Evolutionary conservation across 2,888 invertebrate genomes (phyloP), one percentile per base, ranked within the genome.

Genomic region (Synanthedon myopaeformis): DNA sequence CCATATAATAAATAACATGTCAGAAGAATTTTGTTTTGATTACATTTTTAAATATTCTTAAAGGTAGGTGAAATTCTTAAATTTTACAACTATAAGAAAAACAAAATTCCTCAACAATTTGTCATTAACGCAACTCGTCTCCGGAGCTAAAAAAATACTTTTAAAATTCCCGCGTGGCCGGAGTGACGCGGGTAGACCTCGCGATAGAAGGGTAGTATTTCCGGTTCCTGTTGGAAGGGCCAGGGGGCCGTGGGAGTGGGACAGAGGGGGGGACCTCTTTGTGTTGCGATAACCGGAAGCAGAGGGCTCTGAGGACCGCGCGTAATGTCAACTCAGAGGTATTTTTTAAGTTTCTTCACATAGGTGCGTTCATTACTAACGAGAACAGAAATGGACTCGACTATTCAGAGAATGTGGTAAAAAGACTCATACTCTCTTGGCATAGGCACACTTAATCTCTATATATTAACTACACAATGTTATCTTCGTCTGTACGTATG

Each of bases 191-290:
- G 78, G 81, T 82, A 80, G 82, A 79, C 80, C 78, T 80, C 79
- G 79, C 85, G 82, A 82, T 84, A 82, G 85, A 85, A 86, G 85
- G 86, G 86, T 87, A 87, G 83, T 84, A 76, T 84, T 82, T 86
- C 85, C 86, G 79, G 79, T 80, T 79, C 79, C 80, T 73, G 76
- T 67, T 65, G 66, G 62, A 60, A 61, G 69, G 64, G 58, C 64
- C 53, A 51, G 52, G 54, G 66, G 65, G 63, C 6, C 65, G 59
- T 58, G 61, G 58, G 63, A 62, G 57, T 60, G 66, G 69, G 66
- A 67, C 74, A 72, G 70, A 66, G 71, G 73, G 68, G 66, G 63
- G 65, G 70, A 67, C 65, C 75, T 77, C 80, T 84, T 85, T 87
- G 85, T 85, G 80, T 81, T 72, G 84, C 83, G 82, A 86, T 87